Evolutionary conservation across 2,797 vertebrate species (phyloP), one percentile per base, ranked within the genome.

Genomic region (Platyrinchus mystaceus): DNA sequence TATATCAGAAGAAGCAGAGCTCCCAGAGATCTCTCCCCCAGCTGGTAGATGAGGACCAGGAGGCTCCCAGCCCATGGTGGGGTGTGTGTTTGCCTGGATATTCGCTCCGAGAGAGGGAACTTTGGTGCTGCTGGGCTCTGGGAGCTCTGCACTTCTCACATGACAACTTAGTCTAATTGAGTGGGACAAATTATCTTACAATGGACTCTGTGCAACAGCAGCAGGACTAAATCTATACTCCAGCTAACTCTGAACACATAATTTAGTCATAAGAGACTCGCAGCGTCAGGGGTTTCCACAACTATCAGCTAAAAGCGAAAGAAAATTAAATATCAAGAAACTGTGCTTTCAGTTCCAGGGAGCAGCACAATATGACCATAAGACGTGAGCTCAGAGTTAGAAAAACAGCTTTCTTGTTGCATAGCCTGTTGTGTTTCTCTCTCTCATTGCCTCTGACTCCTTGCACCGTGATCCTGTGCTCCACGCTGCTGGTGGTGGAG

Each of bases 151-250:
- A 68, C 94, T 96, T 89, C 96, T 93, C 96, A 92, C 95, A 83
- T 94, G 96, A 96, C 95, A 96, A 95, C 93, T 94, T 95, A 74
- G 96, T 95, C 96, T 96, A 96, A 96, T 96, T 96, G 96, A 96
- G 96, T 96, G 96, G 96, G 96, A 96, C 95, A 96, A 96, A 96
- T 96, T 95, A 94, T 96, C 96, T 96, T 95, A 94, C 91, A 93
- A 96, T 96, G 89, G 95, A 96, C 95, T 96, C 94, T 43, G 79
- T 32, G 87, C 96, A 95, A 93, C 91, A 91, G 95, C 91, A 80
- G 91, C 93, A 93, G 83, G 93, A 82, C 96, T 95, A 91, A 96
- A 96, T 96, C 96, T 89, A 89, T 96, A 96, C 87, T 85, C 79
- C 27, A 5, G 93, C 82, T 96, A 94, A 93, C 96, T 94, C 91